A percentile compares a stretch with the other conserved stretches of the same genome.
phyloP scores from a whole-genome alignment of 2,888 invertebrate genomes.

The Lithodes maja region DNA sequence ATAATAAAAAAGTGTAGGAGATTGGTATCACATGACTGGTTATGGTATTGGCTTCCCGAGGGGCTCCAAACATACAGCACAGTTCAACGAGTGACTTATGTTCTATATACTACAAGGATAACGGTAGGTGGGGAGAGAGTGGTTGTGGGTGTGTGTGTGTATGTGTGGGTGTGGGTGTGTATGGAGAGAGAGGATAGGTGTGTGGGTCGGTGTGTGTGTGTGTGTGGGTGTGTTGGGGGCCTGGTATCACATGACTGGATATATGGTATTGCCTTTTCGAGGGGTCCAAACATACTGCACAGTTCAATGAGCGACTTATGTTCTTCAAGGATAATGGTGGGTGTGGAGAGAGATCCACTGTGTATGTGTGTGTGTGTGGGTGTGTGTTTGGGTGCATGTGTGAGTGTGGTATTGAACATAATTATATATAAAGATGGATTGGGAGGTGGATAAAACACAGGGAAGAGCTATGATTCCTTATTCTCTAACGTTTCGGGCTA shows the following conservation, averaged over 20 bases:
- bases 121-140: conserved; percentile 77
- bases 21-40: conserved; percentile 98
- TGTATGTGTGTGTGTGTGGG: too few relatives aligned
- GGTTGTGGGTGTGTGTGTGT: background rate
- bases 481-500: too few relatives aligned
- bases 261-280: conserved; percentile 95
- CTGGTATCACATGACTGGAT: conserved; percentile 99
- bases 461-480: too few relatives aligned
- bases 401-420: background rate
- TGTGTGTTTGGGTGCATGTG: too few relatives aligned
- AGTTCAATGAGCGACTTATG: conserved; percentile 84
- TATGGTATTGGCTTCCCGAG: conserved; percentile 98
- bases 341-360: too few relatives aligned
- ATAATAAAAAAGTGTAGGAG: conserved; percentile 81
- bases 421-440: background rate
- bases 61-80: conserved; percentile 93
- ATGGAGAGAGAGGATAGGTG: too few relatives aligned
- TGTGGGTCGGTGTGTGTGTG: too few relatives aligned
- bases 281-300: conserved; percentile 95
- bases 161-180: conserved; percentile 13
- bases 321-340: too few relatives aligned
- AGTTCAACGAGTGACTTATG: conserved; percentile 92
- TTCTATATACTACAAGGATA: conserved; percentile 93
- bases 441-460: background rate
- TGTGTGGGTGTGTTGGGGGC: conserved; percentile 80